Percentiles rank a stretch among this genome's conserved stretches.
These are phyloP conservation scores for Callorhinus ursinus DNA, from an alignment of 2,113 vertebrate species.

Conservation along the genomic window DNA sequence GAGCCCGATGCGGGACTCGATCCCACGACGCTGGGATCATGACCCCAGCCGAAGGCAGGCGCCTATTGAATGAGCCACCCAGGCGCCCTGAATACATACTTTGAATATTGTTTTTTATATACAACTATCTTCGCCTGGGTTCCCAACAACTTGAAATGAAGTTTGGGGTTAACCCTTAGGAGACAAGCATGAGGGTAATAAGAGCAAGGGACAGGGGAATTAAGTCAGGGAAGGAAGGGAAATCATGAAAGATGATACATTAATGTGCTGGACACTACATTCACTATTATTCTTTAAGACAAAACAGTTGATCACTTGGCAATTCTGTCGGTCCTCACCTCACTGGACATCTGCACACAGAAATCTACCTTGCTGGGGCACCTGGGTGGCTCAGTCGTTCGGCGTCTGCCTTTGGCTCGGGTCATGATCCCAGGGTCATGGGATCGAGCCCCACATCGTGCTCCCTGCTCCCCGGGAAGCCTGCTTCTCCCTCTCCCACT, in stretches of 20 bases:
- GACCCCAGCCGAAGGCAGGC: too few species aligned
- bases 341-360: neutral
- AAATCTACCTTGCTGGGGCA: neutral
- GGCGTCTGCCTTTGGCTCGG: too few species aligned
- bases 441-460: too few species aligned
- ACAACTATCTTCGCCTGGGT: neutral
- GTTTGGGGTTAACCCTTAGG: neutral
- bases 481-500: too few species aligned
- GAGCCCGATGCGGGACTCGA: too few species aligned
- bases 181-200: neutral
- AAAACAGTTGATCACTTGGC: neutral
- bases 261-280: neutral
- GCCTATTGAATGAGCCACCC: too few species aligned
- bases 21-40: too few species aligned
- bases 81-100: neutral
- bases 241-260: too few species aligned
- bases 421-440: too few species aligned
- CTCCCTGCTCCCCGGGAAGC: too few species aligned
- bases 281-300: neutral
- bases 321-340: neutral
- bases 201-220: neutral
- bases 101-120: neutral
- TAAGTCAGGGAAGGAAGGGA: neutral
- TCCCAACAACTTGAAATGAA: neutral
- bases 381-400: too few species aligned